Conservation (phyloP, 2,797 vertebrate species). For the Rhynchonycteris naso region DNA sequence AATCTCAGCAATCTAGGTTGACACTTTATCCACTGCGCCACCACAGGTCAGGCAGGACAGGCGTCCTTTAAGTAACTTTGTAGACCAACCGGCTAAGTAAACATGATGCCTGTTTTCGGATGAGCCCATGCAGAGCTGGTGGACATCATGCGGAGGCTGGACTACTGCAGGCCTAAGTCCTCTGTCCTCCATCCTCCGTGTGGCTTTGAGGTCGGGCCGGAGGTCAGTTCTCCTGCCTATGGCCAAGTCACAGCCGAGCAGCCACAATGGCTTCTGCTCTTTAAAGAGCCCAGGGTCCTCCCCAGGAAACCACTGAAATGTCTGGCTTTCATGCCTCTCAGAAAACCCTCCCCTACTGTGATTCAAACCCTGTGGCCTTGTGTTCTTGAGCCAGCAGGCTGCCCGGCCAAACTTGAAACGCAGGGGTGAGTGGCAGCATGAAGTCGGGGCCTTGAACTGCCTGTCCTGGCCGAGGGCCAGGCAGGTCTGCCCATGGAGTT, state of each 20-base stretch:
- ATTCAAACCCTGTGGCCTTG: fast-evolving
- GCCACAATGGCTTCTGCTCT: fast-evolving
- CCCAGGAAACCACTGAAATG: background rate
- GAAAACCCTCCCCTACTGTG: background rate
- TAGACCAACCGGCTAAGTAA: too few species aligned
- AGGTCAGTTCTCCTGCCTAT: background rate
- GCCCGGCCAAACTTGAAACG: too few species aligned
- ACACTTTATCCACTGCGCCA: too few species aligned
- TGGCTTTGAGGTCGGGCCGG: background rate
- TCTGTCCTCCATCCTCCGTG: fast-evolving
- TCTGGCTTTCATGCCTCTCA: too few species aligned
- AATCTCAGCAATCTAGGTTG: too few species aligned
- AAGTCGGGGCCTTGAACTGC: background rate
- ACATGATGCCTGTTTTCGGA: fast-evolving
- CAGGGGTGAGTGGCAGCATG: background rate
- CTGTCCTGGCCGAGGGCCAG: background rate
- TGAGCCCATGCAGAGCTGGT: background rate
- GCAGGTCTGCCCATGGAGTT: fast-evolving
- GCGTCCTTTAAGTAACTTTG: background rate
- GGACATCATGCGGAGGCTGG: background rate
- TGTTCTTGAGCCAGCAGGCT: background rate
- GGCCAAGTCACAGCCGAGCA: background rate
- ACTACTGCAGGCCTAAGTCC: fast-evolving
- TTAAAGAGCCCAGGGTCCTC: background rate
- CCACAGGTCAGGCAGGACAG: too few species aligned